phyloP scores from a whole-genome alignment of 37 sponge, comb jelly and placozoan genomes.

The Chondrilla cf. caribensis region DNA sequence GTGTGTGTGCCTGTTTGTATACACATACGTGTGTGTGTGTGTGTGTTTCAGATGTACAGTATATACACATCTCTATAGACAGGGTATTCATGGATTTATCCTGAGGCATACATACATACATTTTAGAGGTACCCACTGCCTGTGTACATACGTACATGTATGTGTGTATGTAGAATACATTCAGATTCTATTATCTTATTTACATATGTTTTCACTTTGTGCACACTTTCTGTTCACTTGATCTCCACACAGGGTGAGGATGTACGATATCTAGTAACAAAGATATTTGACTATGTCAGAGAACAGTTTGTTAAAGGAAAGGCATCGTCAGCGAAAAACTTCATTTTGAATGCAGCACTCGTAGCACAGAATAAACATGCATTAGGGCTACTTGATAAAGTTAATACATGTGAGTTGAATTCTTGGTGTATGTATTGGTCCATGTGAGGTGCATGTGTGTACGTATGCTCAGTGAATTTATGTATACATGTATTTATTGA shows the following conservation, averaged over 20 bases:
- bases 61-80: no score
- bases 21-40: no score
- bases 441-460: no score
- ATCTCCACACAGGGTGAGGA: constrained; percentile 37
- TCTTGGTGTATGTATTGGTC: no score
- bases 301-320: constrained; percentile 57
- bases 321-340: constrained; percentile 46
- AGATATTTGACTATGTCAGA: constrained; percentile 23
- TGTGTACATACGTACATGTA: background rate
- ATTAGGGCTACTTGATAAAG: constrained; percentile 44
- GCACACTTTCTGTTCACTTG: background rate
- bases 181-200: background rate
- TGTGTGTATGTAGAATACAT: background rate
- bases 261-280: constrained; percentile 19
- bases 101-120: no score
- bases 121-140: background rate
- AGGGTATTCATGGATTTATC: no score
- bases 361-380: constrained; percentile 61
- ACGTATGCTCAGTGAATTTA: no score
- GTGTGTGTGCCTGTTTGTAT: no score
- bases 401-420: constrained; percentile 26
- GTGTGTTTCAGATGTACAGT: no score
- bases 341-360: constrained; percentile 48
- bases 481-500: no score
- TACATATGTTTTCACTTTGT: no score